These are phyloP conservation scores for Zosterops japonicus DNA, from an alignment of 2,113 vertebrate species.

Conservation along the genomic window DNA sequence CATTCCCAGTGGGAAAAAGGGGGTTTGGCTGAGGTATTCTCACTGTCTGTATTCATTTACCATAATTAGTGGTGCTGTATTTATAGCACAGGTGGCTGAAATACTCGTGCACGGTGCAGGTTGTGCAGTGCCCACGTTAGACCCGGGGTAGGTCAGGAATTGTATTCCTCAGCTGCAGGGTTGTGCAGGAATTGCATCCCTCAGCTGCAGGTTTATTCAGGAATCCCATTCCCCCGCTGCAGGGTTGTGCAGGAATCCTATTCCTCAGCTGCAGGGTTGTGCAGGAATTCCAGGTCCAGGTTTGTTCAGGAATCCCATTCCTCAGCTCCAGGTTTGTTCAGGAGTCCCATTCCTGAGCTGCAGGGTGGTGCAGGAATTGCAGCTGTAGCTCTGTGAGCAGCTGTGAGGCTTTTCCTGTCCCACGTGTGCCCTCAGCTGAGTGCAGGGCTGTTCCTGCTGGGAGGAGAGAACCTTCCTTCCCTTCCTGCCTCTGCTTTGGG, in stretches of 20 bases:
- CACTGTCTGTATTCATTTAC: background rate
- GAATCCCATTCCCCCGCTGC: too few species aligned
- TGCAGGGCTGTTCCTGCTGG: too few species aligned
- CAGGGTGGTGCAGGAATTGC: too few species aligned
- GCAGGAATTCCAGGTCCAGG: too few species aligned
- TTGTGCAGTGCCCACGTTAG: background rate
- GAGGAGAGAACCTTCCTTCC: background rate
- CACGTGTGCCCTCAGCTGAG: background rate
- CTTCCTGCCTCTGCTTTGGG: too few species aligned
- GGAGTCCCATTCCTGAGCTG: too few species aligned
- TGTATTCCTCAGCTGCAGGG: background rate
- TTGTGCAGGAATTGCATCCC: background rate
- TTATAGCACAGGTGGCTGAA: background rate
- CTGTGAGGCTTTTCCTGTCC: background rate
- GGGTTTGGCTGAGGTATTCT: background rate
- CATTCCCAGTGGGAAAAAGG: background rate
- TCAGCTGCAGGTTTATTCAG: background rate
- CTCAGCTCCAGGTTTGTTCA: too few species aligned
- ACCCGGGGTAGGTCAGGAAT: background rate
- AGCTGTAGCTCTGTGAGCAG: background rate
- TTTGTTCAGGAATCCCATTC: too few species aligned
- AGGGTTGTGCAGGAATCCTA: too few species aligned
- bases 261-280: too few species aligned
- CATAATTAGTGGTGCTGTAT: background rate
- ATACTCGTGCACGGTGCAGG: background rate